Evolutionary conservation across 1,140 invertebrate species (phyloP), one percentile per base, ranked within the genome.

Genomic region (Cyphomyrmex costatus): DNA sequence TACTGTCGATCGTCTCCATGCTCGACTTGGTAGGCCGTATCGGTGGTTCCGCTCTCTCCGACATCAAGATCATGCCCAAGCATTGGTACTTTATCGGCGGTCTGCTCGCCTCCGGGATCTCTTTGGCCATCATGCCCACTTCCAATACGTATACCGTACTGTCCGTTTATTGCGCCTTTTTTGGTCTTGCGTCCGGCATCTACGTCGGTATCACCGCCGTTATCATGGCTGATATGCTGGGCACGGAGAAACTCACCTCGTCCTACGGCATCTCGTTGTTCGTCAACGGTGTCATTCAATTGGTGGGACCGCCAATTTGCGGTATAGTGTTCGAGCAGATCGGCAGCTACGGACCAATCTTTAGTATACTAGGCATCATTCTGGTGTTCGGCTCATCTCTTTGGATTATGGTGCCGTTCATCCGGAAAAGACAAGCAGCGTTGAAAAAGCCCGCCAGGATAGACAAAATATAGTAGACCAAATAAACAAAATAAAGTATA

Each of bases 201-300:
- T 98, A 98, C 92, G 97, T 98, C 0, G 98, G 98, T 19, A 97
- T 98, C 1, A 98, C 97, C 1, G 97, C 98, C 2, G 96, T 98
- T 36, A 97, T 98, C 0, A 98, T 98, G 97, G 97, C 97, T 0
- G 97, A 98, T 93, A 97, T 98, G 96, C 92, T 98, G 1, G 98
- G 98, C 0, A 96, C 97, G 1, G 98, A 98, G 88, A 95, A 97
- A n/a, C 92, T 98, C 3, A 97, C 97, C 74, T 98, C 97, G 0
- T 98, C 97, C 0, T 98, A 98, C 90, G 98, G 98, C 6, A 98
- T 98, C 36, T 98, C 97, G 82, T 94, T 98, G 5, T 98, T 98
- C 90, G 96, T 98, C 7, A 98, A 98, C 92, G 98, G 98, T 1
- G 96, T 98, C 51, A 93, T 98, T 24, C 98, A 98, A 92, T 92